These are phyloP conservation scores for Tribolium madens DNA, from an alignment of 1,140 invertebrate genomes.

Conservation along the genomic window DNA sequence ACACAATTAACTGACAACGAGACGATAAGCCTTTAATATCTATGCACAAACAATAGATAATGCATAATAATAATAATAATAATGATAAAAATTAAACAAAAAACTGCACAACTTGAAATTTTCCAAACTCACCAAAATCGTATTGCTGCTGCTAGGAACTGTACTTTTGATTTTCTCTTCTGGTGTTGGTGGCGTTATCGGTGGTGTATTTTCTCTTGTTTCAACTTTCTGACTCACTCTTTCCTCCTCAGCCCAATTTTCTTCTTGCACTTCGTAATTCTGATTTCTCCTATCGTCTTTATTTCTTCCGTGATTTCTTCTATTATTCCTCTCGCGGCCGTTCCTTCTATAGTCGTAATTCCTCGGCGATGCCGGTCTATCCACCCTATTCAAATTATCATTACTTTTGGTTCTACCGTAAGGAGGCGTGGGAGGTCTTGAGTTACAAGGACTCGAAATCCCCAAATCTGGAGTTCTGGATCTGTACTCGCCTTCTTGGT, in stretches of 20 bases:
- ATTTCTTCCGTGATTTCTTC: neutral
- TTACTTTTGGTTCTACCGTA: constrained; percentile 48
- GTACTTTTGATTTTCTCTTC: constrained; percentile 38
- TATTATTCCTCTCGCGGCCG: constrained; percentile 22
- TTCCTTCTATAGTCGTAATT: constrained; percentile 29
- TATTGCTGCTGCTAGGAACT: constrained; percentile 37
- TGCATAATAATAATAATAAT: neutral
- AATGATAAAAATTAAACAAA: neutral
- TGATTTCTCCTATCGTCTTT: constrained; percentile 31
- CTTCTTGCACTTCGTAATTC: constrained; percentile 29
- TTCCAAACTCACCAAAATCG: constrained; percentile 50
- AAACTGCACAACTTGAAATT: constrained; percentile 9
- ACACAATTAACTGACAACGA: neutral
- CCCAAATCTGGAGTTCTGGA: constrained; percentile 68
- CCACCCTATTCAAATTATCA: constrained; percentile 38
- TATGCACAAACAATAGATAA: neutral
- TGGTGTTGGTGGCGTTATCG: constrained; percentile 43
- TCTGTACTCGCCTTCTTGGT: constrained; percentile 65
- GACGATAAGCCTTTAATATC: neutral
- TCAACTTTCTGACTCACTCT: neutral
- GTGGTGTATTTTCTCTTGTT: constrained; percentile 42
- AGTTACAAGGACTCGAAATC: constrained; percentile 56
- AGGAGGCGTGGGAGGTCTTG: constrained; percentile 64
- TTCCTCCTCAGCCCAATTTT: constrained; percentile 3
- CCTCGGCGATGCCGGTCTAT: constrained; percentile 53